A percentile compares a stretch with the other conserved stretches of the same genome.
These are phyloP conservation scores for Pempheris klunzingeri DNA, from an alignment of 2,797 vertebrate genomes.

Conservation along the genomic window DNA sequence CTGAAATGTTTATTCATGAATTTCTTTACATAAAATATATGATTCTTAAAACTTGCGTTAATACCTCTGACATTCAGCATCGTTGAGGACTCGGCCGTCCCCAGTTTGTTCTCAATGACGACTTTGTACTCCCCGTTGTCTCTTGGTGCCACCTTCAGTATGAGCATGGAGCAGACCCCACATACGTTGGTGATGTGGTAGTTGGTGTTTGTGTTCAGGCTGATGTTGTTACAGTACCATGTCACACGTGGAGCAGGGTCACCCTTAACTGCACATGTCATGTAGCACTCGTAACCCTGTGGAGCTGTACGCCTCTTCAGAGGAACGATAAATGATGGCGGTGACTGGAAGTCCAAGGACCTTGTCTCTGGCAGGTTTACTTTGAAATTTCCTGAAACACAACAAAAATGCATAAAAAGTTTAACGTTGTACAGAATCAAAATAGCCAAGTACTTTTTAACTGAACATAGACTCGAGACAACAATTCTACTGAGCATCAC, in stretches of 20 bases:
- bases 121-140: constrained; percentile 89
- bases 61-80: constrained; percentile 88
- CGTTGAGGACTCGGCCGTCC: constrained; percentile 85
- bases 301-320: constrained; percentile 87
- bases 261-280: constrained; percentile 92
- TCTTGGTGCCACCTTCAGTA: constrained; percentile 83
- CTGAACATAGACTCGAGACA: background rate
- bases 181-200: constrained; percentile 89
- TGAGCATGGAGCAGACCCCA: constrained; percentile 92
- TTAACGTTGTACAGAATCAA: background rate
- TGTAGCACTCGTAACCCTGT: constrained; percentile 88
- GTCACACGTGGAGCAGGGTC: constrained; percentile 87
- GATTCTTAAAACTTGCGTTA: background rate
- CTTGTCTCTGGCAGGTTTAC: constrained; percentile 66
- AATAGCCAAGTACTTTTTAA: background rate
- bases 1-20: too few relatives aligned
- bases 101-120: constrained; percentile 85
- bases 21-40: too few relatives aligned
- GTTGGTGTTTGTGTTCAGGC: constrained; percentile 85
- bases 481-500: background rate
- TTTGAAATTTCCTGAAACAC: constrained; percentile 75
- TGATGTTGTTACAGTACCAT: constrained; percentile 89
- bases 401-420: constrained; percentile 24
- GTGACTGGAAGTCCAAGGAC: constrained; percentile 73
- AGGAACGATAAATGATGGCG: constrained; percentile 86